phyloP scores from a whole-genome alignment of 2,888 invertebrate species.

The Fissipunctia ypsillon region DNA sequence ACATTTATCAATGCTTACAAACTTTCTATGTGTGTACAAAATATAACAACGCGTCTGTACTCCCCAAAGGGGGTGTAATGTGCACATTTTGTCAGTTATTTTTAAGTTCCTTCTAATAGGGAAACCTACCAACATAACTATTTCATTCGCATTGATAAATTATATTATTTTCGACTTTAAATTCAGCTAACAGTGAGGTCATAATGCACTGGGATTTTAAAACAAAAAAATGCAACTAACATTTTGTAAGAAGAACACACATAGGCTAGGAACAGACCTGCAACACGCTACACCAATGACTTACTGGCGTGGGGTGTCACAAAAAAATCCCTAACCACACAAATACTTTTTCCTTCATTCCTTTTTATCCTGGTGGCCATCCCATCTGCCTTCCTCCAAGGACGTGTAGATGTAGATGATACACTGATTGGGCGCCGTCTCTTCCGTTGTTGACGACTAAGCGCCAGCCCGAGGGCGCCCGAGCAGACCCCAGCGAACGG shows the following conservation, averaged over 20 bases:
- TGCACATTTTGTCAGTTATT: no score
- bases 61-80: not conserved
- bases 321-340: not conserved
- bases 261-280: slow-evolving; percentile 17
- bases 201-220: not conserved
- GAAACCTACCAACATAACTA: not conserved
- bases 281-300: slow-evolving; percentile 22
- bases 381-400: slow-evolving; percentile 94
- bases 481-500: slow-evolving; percentile 91
- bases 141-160: slow-evolving; percentile 17
- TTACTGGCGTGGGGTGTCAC: slow-evolving; percentile 4
- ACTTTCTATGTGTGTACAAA: not conserved
- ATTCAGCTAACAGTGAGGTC: slow-evolving; percentile 14
- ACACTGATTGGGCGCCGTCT: slow-evolving; percentile 95
- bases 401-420: slow-evolving; percentile 95
- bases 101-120: no score
- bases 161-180: not conserved
- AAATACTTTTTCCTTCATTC: not conserved
- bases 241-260: slow-evolving; percentile 23
- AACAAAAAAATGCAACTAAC: not conserved
- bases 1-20: slow-evolving; percentile 31
- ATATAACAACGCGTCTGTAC: not conserved
- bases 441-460: slow-evolving; percentile 95
- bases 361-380: slow-evolving; percentile 92
- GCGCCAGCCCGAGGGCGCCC: slow-evolving; percentile 93